Percentiles rank a stretch among this genome's conserved stretches.
Conservation (phyloP, 2,113 vertebrate genomes). For the Struthio camelus region DNA sequence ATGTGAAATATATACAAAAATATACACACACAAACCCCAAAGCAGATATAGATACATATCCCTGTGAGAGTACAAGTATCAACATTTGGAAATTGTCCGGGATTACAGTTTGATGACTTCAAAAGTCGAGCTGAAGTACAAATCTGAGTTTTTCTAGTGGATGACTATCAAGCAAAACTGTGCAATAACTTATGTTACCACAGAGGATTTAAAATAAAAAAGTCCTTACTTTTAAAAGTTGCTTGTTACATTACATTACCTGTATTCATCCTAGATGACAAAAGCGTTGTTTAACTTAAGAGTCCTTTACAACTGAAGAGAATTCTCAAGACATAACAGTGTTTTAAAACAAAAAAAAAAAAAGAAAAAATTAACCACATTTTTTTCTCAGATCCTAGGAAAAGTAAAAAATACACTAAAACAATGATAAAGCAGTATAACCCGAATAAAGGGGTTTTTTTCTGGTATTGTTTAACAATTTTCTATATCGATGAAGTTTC, state of each 20-base stretch:
- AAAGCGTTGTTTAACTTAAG: background rate
- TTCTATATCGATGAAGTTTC: background rate
- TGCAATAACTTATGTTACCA: background rate
- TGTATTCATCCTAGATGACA: background rate
- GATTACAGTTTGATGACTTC: background rate
- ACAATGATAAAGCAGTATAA: background rate
- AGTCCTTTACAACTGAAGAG: background rate
- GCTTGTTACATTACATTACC: background rate
- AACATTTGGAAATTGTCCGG: background rate
- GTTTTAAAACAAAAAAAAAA: background rate
- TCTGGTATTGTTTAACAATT: background rate
- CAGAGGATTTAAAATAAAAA: background rate
- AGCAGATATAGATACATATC: background rate
- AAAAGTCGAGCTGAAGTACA: background rate
- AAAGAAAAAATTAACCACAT: background rate
- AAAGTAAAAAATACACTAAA: background rate
- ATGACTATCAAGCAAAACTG: background rate
- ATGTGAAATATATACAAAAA: background rate
- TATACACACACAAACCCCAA: background rate
- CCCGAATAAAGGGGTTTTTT: background rate
- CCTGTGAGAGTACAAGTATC: background rate
- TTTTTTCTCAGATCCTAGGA: background rate
- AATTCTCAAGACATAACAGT: background rate
- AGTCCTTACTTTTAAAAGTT: background rate
- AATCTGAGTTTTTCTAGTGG: background rate